Evolutionary conservation across 2,888 invertebrate species (phyloP).

Genomic region (Litoditis marina): DNA sequence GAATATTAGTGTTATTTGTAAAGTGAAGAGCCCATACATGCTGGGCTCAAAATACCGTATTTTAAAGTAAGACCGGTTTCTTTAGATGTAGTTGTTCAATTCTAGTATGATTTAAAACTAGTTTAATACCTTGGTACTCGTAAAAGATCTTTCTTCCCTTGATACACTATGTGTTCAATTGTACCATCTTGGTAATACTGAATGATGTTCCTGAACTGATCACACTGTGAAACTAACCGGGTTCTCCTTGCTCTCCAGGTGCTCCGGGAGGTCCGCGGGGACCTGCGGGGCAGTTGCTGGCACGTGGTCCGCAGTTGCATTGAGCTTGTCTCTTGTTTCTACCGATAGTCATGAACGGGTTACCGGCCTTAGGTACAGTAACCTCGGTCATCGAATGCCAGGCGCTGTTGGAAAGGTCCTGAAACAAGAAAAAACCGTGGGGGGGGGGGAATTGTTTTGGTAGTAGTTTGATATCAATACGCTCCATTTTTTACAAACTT

Average conservation of each 20-base stretch:
- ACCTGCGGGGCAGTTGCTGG: constrained; percentile 38
- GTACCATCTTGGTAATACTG: neutral
- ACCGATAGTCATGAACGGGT: constrained; percentile 25
- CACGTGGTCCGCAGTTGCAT: constrained; percentile 38
- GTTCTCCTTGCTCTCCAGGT: constrained; percentile 31
- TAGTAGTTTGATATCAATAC: too few relatives aligned
- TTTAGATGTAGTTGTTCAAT: too few relatives aligned
- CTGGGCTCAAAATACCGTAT: too few relatives aligned
- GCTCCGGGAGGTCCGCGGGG: constrained; percentile 41
- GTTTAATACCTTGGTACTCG: too few relatives aligned
- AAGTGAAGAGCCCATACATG: too few relatives aligned
- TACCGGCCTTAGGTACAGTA: constrained; percentile 18
- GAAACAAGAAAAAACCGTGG: too few relatives aligned
- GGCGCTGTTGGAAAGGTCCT: constrained; percentile 21
- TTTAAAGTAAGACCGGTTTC: too few relatives aligned
- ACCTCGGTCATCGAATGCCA: constrained; percentile 33
- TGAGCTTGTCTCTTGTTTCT: constrained; percentile 35
- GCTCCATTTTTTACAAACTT: too few relatives aligned
- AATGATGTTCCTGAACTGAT: neutral
- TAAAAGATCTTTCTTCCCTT: too few relatives aligned
- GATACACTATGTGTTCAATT: neutral
- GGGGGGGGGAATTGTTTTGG: too few relatives aligned
- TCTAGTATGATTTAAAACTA: too few relatives aligned
- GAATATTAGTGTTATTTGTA: too few relatives aligned
- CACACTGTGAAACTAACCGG: constrained; percentile 17